A percentile compares a stretch with the other conserved stretches of the same genome.
Evolutionary conservation across 2,113 vertebrate species (phyloP).

Genomic region (Bos javanicus): DNA sequence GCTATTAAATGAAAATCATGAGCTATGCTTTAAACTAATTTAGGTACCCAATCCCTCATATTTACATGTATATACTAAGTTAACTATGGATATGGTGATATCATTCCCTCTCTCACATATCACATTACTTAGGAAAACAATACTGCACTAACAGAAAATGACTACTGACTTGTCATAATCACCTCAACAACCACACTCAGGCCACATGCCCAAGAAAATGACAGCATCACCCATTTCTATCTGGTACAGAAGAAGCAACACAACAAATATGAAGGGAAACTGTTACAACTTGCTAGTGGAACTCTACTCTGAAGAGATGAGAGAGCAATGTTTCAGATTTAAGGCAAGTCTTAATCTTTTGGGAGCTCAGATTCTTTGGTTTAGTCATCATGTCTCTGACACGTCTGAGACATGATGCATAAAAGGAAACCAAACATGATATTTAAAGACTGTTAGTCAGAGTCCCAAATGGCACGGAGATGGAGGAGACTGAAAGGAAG

Average conservation of each 20-base stretch:
- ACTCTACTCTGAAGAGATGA: background rate
- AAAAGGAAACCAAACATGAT: background rate
- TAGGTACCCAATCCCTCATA: background rate
- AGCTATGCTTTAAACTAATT: background rate
- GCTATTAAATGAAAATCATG: background rate
- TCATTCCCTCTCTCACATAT: background rate
- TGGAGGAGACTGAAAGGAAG: background rate
- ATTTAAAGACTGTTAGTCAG: background rate
- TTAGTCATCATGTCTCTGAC: background rate
- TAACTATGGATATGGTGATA: background rate
- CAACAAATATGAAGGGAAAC: background rate
- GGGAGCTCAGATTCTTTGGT: background rate
- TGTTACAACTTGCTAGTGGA: background rate
- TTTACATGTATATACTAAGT: background rate
- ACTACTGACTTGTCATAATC: background rate
- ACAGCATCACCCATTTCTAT: background rate
- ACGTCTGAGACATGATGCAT: background rate
- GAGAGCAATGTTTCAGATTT: background rate
- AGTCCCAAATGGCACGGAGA: background rate
- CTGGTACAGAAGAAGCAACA: no score
- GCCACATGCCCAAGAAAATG: background rate
- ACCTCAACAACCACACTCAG: background rate
- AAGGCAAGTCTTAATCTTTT: background rate
- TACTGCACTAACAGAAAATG: background rate
- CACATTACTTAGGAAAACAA: background rate